Evolutionary conservation across 2,797 vertebrate species (phyloP).

Genomic region (Loris lydekkerianus): DNA sequence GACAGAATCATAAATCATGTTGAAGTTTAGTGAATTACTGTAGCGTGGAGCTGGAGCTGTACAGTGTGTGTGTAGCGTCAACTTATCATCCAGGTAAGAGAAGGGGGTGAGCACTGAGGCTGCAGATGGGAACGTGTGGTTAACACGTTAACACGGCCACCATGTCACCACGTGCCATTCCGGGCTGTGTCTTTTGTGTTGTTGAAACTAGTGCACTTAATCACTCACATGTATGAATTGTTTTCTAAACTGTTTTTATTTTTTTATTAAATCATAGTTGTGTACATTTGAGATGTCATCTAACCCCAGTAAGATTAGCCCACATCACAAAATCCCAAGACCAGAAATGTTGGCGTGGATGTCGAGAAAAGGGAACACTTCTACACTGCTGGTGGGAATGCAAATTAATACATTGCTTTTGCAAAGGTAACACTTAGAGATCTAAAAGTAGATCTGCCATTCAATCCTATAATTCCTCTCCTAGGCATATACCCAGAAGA

Average conservation of each 20-base stretch:
- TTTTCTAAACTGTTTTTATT: conserved; percentile 81
- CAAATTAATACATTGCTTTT: too few relatives aligned
- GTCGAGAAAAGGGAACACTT: too few relatives aligned
- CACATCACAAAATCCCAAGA: too few relatives aligned
- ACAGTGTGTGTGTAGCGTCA: conserved; percentile 93
- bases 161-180: conserved; percentile 86
- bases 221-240: conserved; percentile 64
- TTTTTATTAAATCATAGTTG: conserved; percentile 75
- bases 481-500: too few relatives aligned
- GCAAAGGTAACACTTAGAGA: too few relatives aligned
- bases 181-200: conserved; percentile 78
- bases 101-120: conserved; percentile 83
- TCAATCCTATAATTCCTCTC: too few relatives aligned
- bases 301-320: too few relatives aligned
- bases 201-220: conserved; percentile 82
- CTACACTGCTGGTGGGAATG: too few relatives aligned
- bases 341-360: too few relatives aligned
- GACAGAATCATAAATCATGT: conserved; percentile 96
- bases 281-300: conserved; percentile 47
- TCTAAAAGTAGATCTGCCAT: too few relatives aligned
- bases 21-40: conserved; percentile 97
- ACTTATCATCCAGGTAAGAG: conserved; percentile 90
- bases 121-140: conserved; percentile 86
- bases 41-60: conserved; percentile 93
- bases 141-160: conserved; percentile 86